Conservation (phyloP, 37 sponge, comb jelly and placozoan species). For the Cliona cf. orientalis region DNA sequence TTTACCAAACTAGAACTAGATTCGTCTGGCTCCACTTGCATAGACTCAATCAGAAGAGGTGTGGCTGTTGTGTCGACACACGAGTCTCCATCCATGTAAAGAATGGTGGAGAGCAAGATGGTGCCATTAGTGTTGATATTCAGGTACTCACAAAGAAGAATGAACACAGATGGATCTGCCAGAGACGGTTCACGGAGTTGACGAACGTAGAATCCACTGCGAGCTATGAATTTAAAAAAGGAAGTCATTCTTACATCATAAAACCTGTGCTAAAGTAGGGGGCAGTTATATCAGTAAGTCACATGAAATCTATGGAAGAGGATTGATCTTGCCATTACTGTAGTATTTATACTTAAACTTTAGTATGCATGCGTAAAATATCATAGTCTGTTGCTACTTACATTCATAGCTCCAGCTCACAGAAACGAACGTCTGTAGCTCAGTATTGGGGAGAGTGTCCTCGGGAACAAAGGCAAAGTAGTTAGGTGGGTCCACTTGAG, state of each 20-base stretch:
- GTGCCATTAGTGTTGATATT: constrained; percentile 4
- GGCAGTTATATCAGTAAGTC: too few relatives aligned
- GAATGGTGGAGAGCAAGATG: constrained; percentile 23
- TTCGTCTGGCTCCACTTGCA: not conserved
- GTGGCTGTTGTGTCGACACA: constrained; percentile 47
- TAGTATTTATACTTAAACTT: too few relatives aligned
- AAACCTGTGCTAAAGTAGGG: too few relatives aligned
- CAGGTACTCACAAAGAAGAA: constrained; percentile 51
- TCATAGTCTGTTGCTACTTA: too few relatives aligned
- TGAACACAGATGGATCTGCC: not conserved
- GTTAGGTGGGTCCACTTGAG: constrained; percentile 51
- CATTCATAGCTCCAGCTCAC: constrained; percentile 35
- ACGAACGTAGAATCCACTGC: constrained; percentile 66
- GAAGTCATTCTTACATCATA: too few relatives aligned
- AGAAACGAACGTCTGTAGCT: constrained; percentile 25
- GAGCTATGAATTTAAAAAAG: not conserved
- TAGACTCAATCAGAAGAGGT: constrained; percentile 44
- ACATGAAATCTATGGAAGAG: too few relatives aligned
- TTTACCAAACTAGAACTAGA: not conserved
- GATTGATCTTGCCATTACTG: too few relatives aligned
- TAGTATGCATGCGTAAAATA: too few relatives aligned
- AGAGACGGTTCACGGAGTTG: constrained; percentile 48
- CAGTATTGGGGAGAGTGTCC: not conserved
- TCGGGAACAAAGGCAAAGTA: constrained; percentile 63
- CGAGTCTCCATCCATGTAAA: constrained; percentile 63